Evolutionary conservation across 2,797 vertebrate genomes (phyloP).

Genomic region (Spinus pinus): DNA sequence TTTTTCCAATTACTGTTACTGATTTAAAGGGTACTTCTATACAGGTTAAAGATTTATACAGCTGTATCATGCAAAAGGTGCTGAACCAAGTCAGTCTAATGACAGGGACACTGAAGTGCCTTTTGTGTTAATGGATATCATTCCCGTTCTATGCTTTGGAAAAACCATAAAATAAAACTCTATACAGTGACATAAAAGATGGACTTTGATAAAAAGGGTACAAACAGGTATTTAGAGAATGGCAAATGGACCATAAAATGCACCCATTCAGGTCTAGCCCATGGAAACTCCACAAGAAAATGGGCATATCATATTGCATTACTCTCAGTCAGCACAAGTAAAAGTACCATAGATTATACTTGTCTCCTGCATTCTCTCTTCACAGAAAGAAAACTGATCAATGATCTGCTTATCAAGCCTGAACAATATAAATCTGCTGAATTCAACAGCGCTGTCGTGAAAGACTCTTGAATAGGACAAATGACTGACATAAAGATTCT

Average conservation of each 20-base stretch:
- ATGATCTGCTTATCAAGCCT: not conserved
- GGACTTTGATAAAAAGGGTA: not conserved
- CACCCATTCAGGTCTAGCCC: not conserved
- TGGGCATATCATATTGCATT: not conserved
- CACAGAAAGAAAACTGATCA: constrained; percentile 16
- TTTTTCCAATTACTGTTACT: not conserved
- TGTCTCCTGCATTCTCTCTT: not conserved
- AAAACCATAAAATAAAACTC: not conserved
- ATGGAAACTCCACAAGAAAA: not conserved
- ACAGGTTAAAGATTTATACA: constrained; percentile 1
- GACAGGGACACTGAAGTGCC: not conserved
- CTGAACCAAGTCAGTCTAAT: not conserved
- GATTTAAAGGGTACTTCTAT: not conserved
- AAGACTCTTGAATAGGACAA: not conserved
- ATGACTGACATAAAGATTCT: not conserved
- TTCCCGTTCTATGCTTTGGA: not conserved
- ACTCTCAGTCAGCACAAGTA: not conserved
- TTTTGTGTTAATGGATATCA: not conserved
- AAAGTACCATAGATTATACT: not conserved
- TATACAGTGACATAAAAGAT: not conserved
- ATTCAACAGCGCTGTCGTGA: not conserved
- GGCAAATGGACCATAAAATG: not conserved
- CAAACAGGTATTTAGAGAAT: not conserved
- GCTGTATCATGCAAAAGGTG: not conserved
- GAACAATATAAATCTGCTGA: constrained; percentile 29